Evolutionary conservation across 1,140 invertebrate genomes (phyloP).

Genomic region (Homarus americanus): DNA sequence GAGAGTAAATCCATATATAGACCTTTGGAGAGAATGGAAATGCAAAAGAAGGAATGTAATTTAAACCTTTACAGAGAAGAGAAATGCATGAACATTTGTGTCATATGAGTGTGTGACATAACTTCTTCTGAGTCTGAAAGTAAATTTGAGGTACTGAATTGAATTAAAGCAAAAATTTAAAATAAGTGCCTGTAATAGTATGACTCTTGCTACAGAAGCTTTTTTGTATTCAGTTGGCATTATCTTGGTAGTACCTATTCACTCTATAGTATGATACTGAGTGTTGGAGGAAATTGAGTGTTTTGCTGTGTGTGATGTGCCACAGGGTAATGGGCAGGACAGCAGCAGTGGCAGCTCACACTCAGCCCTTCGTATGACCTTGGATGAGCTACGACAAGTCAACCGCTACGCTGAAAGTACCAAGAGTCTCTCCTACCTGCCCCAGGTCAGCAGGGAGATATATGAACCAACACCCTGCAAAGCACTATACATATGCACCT

Average conservation of each 20-base stretch:
- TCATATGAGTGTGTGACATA: too few species aligned
- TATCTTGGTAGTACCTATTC: neutral
- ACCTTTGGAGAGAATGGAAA: too few species aligned
- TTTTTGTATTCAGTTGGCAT: neutral
- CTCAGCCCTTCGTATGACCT: conserved; percentile 83
- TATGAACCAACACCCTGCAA: neutral
- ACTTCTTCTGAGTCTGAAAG: neutral
- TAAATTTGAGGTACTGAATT: neutral
- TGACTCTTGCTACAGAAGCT: neutral
- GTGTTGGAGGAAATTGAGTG: conserved; percentile 31
- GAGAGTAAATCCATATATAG: too few species aligned
- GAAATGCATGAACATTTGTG: too few species aligned
- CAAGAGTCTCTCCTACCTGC: conserved; percentile 92
- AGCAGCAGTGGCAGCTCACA: conserved; percentile 76
- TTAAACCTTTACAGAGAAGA: too few species aligned
- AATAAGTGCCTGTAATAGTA: too few species aligned
- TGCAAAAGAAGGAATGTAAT: neutral
- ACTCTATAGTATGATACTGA: neutral
- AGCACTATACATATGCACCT: neutral
- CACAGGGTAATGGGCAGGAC: conserved; percentile 60
- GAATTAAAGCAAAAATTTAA: too few species aligned
- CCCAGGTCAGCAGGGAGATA: conserved; percentile 84
- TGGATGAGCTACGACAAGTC: conserved; percentile 89
- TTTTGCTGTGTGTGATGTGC: conserved; percentile 49
- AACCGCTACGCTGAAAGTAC: conserved; percentile 95